These are phyloP conservation scores for Pycnomerus fuliginosus DNA, from an alignment of 2,888 invertebrate species.

Conservation along the genomic window DNA sequence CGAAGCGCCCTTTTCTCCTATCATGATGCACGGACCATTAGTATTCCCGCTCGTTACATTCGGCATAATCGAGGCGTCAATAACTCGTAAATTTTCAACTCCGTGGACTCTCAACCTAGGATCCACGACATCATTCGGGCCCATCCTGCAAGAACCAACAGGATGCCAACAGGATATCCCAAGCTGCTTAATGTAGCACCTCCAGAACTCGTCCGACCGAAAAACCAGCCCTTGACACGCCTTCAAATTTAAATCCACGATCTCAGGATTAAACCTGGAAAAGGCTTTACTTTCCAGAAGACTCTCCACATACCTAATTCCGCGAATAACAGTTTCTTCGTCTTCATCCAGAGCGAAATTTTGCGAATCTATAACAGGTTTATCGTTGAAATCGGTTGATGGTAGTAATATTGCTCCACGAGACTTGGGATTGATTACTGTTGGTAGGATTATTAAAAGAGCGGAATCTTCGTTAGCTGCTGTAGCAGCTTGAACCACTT, in stretches of 20 bases:
- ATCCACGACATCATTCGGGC: constrained; percentile 60
- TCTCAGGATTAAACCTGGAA: not conserved
- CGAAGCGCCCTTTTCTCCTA: constrained; percentile 28
- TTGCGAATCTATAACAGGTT: not conserved
- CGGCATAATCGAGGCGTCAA: constrained; percentile 31
- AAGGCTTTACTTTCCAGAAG: not conserved
- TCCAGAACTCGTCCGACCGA: constrained; percentile 70
- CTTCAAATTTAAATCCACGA: not conserved
- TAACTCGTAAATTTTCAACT: constrained; percentile 26
- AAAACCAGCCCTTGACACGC: constrained; percentile 43
- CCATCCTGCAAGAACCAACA: constrained; percentile 77
- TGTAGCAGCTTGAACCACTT: constrained; percentile 19
- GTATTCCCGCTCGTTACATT: constrained; percentile 24
- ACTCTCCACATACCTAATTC: not conserved
- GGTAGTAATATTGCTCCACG: not conserved
- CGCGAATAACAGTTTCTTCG: constrained; percentile 1
- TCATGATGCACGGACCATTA: constrained; percentile 28
- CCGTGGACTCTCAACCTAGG: constrained; percentile 27
- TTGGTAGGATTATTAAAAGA: too few relatives aligned
- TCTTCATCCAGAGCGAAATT: not conserved
- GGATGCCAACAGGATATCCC: constrained; percentile 78
- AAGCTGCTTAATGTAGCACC: constrained; percentile 63
- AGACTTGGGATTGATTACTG: not conserved
- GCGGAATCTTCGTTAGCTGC: constrained; percentile 20
- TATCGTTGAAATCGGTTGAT: not conserved